Evolutionary conservation across 1,140 invertebrate genomes (phyloP), one percentile per base, ranked within the genome.

Genomic region (Polyergus mexicanus): DNA sequence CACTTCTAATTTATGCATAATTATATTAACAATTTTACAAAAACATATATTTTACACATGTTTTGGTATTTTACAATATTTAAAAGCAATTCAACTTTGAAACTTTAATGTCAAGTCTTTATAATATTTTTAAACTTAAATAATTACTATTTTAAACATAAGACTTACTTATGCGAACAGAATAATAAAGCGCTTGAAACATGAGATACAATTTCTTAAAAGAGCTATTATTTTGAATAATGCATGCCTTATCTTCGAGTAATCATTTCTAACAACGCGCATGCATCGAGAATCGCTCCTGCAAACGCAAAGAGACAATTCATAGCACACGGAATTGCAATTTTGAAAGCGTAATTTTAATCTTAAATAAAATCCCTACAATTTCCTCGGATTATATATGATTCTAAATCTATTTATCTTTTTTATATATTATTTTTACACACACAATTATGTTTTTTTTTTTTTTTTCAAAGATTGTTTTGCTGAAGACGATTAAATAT

Each of bases 221-320:
- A 41, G 54, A 28, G 25, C 13, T 10, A 77, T 68, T 38, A 68
- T 54, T 54, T 78, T 19, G 44, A 78, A 68, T 68, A 78, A 78
- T 78, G 62, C 44, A 78, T 78, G n/a, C 28, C 32, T 66, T 35
- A 78, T 38, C 62, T 54, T 44, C 13, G 13, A 68, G 25, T 38
- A 38, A 54, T 56, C 74, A 8, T 69, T 68, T 22, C 25, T 25
- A 51, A 80, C 44, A 35, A 54, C 8, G n/a, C 10, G 63, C 63
- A 22, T 54, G 62, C 62, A 44, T 54, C n/a, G 8, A 68, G 8
- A 38, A 80, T 51, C 19, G 32, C 16, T 69, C 10, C 19, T 4
- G 22, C 10, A 25, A 80, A 54, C 63, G 47, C 76, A 38, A 80
- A n/a, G 38, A n/a, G 22, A 56, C 51, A 44, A 72, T 71, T 56